These are phyloP conservation scores for Drosophila limbata DNA, from an alignment of 2,888 invertebrate genomes.

Conservation along the genomic window DNA sequence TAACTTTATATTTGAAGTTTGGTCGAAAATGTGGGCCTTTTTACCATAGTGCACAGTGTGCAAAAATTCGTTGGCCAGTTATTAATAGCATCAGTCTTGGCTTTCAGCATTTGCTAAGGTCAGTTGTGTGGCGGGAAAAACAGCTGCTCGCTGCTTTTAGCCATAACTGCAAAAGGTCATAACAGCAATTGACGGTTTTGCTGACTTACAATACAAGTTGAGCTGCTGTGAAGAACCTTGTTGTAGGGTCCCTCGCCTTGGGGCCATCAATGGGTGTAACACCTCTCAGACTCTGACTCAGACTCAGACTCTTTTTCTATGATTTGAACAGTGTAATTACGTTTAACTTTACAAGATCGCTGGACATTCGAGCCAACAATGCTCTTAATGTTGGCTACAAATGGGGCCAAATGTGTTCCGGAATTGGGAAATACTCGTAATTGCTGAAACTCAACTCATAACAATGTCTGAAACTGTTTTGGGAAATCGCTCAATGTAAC, in stretches of 20 bases:
- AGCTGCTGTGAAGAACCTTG: slow-evolving; percentile 65
- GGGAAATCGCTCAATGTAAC: slow-evolving; percentile 26
- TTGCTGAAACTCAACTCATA: slow-evolving; percentile 18
- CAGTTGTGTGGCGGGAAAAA: slow-evolving; percentile 65
- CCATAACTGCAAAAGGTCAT: slow-evolving; percentile 64
- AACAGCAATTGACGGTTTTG: slow-evolving; percentile 58
- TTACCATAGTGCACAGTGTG: slow-evolving; percentile 15
- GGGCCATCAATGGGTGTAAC: slow-evolving; percentile 44
- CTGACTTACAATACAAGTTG: slow-evolving; percentile 18
- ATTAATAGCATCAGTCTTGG: slow-evolving; percentile 62
- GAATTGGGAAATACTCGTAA: slow-evolving; percentile 36
- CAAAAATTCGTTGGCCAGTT: slow-evolving; percentile 58
- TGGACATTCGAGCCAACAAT: slow-evolving; percentile 2
- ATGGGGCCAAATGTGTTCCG: slow-evolving; percentile 48
- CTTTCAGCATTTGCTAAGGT: slow-evolving; percentile 62
- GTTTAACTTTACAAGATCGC: slow-evolving; percentile 5
- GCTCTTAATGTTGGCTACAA: slow-evolving; percentile 24
- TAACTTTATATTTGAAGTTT: too few relatives aligned
- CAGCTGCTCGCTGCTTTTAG: slow-evolving; percentile 41
- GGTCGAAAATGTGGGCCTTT: too few relatives aligned
- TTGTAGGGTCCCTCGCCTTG: slow-evolving; percentile 61
- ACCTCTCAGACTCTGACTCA: neutral
- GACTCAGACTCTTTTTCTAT: slow-evolving; percentile 1
- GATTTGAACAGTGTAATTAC: slow-evolving; percentile 31
- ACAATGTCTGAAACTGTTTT: slow-evolving; percentile 11